Base-by-base conservation (phyloP, 1,140 invertebrate species). In the Drosophila biarmipes region DNA sequence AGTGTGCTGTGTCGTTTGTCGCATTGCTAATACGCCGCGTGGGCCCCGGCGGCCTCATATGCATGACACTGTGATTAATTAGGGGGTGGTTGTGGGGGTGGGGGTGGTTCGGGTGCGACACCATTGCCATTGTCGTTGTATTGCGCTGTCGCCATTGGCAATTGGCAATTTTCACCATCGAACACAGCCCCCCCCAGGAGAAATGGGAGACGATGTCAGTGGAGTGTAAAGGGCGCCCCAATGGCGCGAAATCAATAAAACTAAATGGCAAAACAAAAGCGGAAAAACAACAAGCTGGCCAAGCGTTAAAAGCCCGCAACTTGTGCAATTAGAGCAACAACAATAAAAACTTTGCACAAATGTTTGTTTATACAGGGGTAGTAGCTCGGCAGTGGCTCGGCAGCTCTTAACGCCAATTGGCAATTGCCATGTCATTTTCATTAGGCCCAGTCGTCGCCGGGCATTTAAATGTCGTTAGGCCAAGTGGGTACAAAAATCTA, bases 11-110 rank as follows among this genome's bases (percentile, higher is more conserved):
- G 67, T 61, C 40, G 56, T 51, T 62, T 71, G 73, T 69, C 66
- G 67, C 58, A 76, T 82, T 87, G 71, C 84, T 82, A 76, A 89
- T 86, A 87, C 84, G 84, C 71, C 74, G 74, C 66, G 82, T 87
- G 82, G 82, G 73, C 72, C 64, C 56, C 42, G 61, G 14, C 64
- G 78, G 78, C 78, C 78, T 76, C 78, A 80, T 76, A 80, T 59
- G 81, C 81, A 80, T 80, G 80, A 77, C 80, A 85, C 73, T 80
- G 81, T 85, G 80, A 85, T 85, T 85, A 85, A 85, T 85, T 85
- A 86, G 80, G 73, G 37, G 56, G 49, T 67, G 58, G 38, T 7
- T 7, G 7, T n/a, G 38, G 5, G 38, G n/a, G n/a, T 5, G 14
- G 14, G 38, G 38, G 8, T 11, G 8, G n/a, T n/a, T n/a, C 31